These are phyloP conservation scores for Bos indicus DNA, from an alignment of 2,113 vertebrate genomes.

Conservation along the genomic window DNA sequence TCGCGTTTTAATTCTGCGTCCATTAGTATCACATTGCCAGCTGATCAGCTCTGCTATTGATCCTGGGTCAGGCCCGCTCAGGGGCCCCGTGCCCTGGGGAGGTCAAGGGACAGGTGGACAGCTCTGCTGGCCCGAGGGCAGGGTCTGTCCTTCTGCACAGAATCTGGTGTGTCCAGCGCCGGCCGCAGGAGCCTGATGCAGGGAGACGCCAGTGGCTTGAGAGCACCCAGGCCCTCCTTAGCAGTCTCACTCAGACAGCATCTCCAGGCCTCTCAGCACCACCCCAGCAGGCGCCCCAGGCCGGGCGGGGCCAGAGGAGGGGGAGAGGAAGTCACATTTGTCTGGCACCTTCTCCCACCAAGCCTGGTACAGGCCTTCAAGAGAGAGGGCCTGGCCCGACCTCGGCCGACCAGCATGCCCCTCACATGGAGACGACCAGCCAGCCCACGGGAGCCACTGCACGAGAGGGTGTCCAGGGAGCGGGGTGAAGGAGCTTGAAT, in stretches of 20 bases:
- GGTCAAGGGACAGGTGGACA: constrained; percentile 76
- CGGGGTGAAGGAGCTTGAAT: not conserved
- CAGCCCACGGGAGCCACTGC: not conserved
- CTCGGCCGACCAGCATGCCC: rapidly evolving
- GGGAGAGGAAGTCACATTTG: rapidly evolving
- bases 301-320: rapidly evolving
- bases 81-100: constrained; percentile 78
- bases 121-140: constrained; percentile 62
- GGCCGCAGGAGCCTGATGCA: rapidly evolving
- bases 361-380: rapidly evolving
- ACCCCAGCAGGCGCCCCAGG: rapidly evolving
- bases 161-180: rapidly evolving
- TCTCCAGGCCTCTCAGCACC: rapidly evolving
- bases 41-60: constrained; percentile 87
- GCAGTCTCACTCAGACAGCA: rapidly evolving
- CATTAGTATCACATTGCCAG: constrained; percentile 94
- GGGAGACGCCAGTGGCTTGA: rapidly evolving
- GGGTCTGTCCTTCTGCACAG: not conserved
- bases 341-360: too few species aligned
- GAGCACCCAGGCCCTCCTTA: rapidly evolving
- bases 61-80: constrained; percentile 76
- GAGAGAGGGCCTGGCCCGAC: not conserved
- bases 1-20: constrained; percentile 84
- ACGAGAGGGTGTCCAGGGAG: not conserved
- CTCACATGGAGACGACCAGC: rapidly evolving